These are phyloP conservation scores for Hypanus sabinus DNA, from an alignment of 2,113 vertebrate species.

Conservation along the genomic window DNA sequence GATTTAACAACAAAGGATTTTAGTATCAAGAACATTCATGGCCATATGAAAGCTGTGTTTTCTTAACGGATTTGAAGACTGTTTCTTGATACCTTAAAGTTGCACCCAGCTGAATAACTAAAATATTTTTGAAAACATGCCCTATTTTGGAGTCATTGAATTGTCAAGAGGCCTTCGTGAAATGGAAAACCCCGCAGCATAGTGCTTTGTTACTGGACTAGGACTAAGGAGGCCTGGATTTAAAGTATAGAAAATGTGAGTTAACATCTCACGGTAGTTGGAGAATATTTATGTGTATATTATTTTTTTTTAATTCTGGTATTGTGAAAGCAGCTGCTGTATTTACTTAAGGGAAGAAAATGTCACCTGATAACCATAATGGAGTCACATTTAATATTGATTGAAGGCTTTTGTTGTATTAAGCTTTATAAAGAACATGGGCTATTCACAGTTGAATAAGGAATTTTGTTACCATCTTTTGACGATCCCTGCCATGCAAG, in stretches of 20 bases:
- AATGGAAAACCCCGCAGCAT: background rate
- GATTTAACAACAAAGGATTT: slow-evolving; percentile 22
- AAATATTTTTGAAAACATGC: background rate
- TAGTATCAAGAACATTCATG: background rate
- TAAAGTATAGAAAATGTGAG: background rate
- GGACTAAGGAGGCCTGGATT: background rate
- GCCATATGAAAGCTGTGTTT: slow-evolving; percentile 2
- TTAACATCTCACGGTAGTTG: background rate
- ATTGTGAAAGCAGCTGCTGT: no score
- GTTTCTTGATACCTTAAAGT: background rate
- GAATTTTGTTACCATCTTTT: background rate
- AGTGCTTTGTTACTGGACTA: background rate
- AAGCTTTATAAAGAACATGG: background rate
- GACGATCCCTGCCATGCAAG: background rate
- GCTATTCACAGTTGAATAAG: background rate
- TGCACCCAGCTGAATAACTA: background rate
- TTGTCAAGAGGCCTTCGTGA: background rate
- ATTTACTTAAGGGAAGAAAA: no score
- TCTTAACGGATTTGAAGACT: background rate
- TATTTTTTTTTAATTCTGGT: no score
- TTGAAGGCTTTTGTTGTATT: background rate
- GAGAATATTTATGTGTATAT: background rate
- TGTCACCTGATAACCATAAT: no score
- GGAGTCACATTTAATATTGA: background rate
- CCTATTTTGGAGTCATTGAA: background rate